A percentile compares a stretch with the other conserved stretches of the same genome.
These are phyloP conservation scores for Sphyrna mokarran DNA, from an alignment of 2,113 vertebrate genomes.

Conservation along the genomic window DNA sequence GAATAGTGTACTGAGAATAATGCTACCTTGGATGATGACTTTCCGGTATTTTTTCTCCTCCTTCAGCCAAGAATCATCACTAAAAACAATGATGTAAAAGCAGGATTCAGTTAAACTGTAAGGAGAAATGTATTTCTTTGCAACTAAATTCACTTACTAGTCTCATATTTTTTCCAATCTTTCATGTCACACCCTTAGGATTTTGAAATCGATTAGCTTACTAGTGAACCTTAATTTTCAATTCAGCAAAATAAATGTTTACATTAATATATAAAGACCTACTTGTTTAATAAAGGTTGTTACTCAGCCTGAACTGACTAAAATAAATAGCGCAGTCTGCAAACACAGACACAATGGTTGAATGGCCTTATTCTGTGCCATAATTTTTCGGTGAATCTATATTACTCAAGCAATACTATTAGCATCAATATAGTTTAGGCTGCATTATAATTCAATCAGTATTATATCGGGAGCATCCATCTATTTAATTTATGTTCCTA, in stretches of 20 bases:
- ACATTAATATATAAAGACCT: not conserved
- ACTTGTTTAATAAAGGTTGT: constrained; percentile 1
- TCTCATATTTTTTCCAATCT: not conserved
- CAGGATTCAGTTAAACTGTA: not conserved
- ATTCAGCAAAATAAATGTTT: not conserved
- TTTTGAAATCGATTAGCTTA: not conserved
- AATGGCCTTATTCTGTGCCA: too few species aligned
- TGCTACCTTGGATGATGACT: not conserved
- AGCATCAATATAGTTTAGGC: not conserved
- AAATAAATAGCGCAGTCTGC: not conserved
- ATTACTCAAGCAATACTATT: not conserved
- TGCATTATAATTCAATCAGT: not conserved
- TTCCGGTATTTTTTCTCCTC: not conserved
- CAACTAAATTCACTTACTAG: not conserved
- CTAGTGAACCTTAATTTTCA: not conserved
- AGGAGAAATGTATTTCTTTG: not conserved
- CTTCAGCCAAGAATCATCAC: not conserved
- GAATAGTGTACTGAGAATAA: not conserved
- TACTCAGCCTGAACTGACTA: not conserved
- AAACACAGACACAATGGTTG: too few species aligned
- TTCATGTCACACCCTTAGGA: not conserved
- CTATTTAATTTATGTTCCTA: not conserved
- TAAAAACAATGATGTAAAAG: not conserved
- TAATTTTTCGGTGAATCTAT: too few species aligned
- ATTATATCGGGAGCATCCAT: not conserved